phyloP scores from a whole-genome alignment of 2,113 vertebrate species.

The Emydura subglobosa region DNA sequence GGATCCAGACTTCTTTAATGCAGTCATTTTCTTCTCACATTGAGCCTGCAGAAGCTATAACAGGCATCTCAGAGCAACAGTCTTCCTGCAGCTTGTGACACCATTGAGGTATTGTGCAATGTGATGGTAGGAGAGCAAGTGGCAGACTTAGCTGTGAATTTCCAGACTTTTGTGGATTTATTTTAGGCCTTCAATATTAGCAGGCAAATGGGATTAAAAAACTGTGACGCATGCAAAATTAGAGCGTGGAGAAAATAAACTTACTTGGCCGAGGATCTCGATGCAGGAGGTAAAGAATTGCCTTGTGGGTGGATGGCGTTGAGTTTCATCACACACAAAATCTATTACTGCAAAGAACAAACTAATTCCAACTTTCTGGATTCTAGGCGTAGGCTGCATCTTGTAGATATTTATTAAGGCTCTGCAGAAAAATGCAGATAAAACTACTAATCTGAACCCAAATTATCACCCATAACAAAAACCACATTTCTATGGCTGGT shows the following conservation, averaged over 20 bases:
- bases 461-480: background rate
- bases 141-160: background rate
- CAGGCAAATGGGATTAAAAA: background rate
- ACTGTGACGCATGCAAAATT: background rate
- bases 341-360: conserved; percentile 93
- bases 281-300: conserved; percentile 97
- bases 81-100: background rate
- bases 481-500: background rate
- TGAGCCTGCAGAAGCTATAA: background rate
- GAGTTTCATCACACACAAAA: conserved; percentile 93
- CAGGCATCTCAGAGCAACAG: background rate
- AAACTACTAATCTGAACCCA: background rate
- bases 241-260: background rate
- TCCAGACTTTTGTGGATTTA: background rate
- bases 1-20: background rate
- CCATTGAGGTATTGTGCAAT: background rate
- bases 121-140: background rate
- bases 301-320: conserved; percentile 92
- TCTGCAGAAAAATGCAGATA: conserved; percentile 65
- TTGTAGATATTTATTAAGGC: conserved; percentile 94
- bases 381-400: conserved; percentile 82
- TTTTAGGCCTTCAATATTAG: background rate
- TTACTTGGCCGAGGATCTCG: conserved; percentile 95
- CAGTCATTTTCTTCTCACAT: background rate
- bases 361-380: conserved; percentile 90